A percentile compares a stretch with the other conserved stretches of the same genome.
These are phyloP conservation scores for Eudasyphora cyanicolor DNA, from an alignment of 2,888 invertebrate genomes.

Conservation along the genomic window DNA sequence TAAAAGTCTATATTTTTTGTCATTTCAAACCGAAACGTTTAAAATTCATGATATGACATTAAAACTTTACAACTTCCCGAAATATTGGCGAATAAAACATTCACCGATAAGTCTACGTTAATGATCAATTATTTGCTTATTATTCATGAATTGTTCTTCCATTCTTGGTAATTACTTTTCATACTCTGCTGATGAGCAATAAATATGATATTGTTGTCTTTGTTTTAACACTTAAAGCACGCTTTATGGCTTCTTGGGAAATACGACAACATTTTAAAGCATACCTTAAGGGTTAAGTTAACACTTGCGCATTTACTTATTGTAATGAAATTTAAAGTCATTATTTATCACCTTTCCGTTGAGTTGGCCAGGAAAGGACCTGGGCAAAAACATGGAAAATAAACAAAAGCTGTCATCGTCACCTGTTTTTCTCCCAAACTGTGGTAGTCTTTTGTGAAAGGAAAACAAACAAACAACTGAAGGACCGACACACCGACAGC, in stretches of 20 bases:
- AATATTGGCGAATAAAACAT: too few species aligned
- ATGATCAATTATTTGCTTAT: too few species aligned
- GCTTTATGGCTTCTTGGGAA: constrained; percentile 10
- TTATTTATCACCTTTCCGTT: constrained; percentile 59
- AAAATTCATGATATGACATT: too few species aligned
- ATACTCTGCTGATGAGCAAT: too few species aligned
- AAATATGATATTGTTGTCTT: neutral
- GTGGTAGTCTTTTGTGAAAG: constrained; percentile 17
- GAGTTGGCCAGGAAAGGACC: neutral
- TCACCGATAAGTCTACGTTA: too few species aligned
- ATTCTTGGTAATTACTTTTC: too few species aligned
- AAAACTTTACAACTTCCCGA: too few species aligned
- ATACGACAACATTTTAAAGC: neutral
- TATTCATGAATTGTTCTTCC: too few species aligned
- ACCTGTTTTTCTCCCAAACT: constrained; percentile 68
- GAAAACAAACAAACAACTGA: constrained; percentile 49
- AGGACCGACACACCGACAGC: too few species aligned
- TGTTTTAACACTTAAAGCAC: constrained; percentile 3
- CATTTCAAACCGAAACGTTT: too few species aligned
- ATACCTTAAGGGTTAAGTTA: constrained; percentile 37
- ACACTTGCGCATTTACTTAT: constrained; percentile 51
- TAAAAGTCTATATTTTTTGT: too few species aligned
- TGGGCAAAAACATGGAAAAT: constrained; percentile 41
- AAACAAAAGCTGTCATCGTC: constrained; percentile 72
- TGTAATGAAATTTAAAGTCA: constrained; percentile 62